These are phyloP conservation scores for Penaeus indicus DNA, from an alignment of 1,140 invertebrate species.

Conservation along the genomic window DNA sequence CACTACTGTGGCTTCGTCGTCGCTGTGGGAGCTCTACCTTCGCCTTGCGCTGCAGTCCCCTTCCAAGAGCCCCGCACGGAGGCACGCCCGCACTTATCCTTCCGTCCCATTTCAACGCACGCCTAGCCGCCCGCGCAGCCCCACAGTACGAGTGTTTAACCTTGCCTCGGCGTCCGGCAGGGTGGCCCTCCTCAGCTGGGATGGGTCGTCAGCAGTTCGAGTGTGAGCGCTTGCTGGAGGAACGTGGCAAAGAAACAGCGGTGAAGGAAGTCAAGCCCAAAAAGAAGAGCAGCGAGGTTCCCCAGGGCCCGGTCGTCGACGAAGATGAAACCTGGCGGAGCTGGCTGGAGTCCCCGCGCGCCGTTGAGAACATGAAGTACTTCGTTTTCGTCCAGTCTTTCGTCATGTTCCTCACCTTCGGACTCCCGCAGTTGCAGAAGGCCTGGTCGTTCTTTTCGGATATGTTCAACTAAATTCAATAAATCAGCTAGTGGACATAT, in stretches of 20 bases:
- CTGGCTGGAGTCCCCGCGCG: conserved; percentile 35
- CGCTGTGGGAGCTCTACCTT: too few relatives aligned
- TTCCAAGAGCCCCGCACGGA: too few relatives aligned
- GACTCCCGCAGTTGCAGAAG: conserved; percentile 45
- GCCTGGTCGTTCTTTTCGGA: not conserved
- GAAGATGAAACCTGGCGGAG: conserved; percentile 17
- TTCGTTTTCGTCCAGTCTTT: conserved; percentile 50
- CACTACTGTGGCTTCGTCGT: too few relatives aligned
- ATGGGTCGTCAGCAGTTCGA: conserved; percentile 44
- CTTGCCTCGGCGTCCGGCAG: not conserved
- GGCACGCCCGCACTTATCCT: too few relatives aligned
- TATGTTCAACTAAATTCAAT: not conserved
- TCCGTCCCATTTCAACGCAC: too few relatives aligned
- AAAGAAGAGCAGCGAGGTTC: not conserved
- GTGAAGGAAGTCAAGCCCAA: conserved; percentile 12
- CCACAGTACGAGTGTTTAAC: not conserved
- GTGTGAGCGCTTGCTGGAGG: conserved; percentile 44
- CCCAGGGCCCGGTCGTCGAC: not conserved
- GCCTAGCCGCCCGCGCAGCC: too few relatives aligned
- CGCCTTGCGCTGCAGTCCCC: too few relatives aligned
- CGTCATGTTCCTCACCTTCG: conserved; percentile 56
- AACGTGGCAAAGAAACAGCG: conserved; percentile 33
- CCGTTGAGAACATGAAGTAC: conserved; percentile 45
- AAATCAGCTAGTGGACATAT: too few relatives aligned
- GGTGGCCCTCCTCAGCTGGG: conserved; percentile 35